Base-by-base conservation (phyloP, 1,140 invertebrate genomes). In the Akabosia matsudoensis region DNA sequence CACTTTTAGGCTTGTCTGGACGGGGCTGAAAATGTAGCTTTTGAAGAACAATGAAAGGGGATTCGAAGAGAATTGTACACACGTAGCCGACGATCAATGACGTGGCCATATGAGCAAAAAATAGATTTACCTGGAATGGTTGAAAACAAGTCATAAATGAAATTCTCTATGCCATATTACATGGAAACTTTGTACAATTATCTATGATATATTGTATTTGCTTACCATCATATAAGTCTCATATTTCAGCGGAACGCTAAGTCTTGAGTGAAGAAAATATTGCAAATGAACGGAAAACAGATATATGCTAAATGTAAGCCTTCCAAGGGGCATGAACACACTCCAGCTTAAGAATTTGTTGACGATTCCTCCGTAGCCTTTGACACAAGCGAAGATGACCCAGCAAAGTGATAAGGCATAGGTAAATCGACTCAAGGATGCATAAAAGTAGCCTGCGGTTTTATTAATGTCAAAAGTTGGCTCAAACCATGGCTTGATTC, bases 271-370 rank as follows among this genome's bases (percentile, higher is more conserved):
- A 54, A 85, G 83, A 30, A 85, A 70, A 22, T 83, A 76, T 7
- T 77, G 54, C 28, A 56, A 74, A 33, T 79, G 54, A 30, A 83
- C 82, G 79, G 90, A 88, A 1, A 88, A 82, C 1, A 90, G 83
- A 80, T 90, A 90, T 26, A 87, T 85, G 72, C 84, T 83, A 79
- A 89, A 90, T 1, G 88, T 88, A 33, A 90, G 81, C 73, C 87
- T 83, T 70, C 86, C 86, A 0, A 90, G 79, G 0, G 88, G 87
- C 26, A 86, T 82, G 34, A 88, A 87, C 0, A 84, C 80, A 22
- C 83, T 84, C 84, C 86, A 87, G 0, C 88, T 88, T 34, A 90
- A 82, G 34, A 90, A 82, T 1, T 72, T 82, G 75, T 87, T 86
- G 1, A 90, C 82, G 1, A 83, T 78, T 74, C 87, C 88, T 88